Base-by-base conservation (phyloP, 2,113 vertebrate species). In the Micromys minutus region DNA sequence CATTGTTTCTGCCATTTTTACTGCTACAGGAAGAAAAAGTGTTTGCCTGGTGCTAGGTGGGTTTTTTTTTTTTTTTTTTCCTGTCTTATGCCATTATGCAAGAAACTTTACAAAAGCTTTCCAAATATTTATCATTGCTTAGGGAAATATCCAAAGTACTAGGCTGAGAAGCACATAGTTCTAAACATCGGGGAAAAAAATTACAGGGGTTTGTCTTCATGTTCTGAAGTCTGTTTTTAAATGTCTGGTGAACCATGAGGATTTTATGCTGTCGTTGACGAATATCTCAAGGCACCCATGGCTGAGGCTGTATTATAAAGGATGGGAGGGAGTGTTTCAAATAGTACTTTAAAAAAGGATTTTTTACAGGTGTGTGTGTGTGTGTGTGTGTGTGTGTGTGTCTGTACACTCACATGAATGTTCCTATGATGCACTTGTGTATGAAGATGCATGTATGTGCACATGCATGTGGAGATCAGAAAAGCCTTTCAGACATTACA, bases 41-140 rank as follows among this genome's bases (percentile, higher is more conserved):
- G 84, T 93, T 89, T 95, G 93, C 95, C 89, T 80, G 55, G 31
- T 76, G 89, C 67, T 87, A 89, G 92, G 52, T 96, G 61, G 11
- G 67, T 74, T 88, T 75, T 45, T 76, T 94, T 65, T 39, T 52
- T 57, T 88, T 42, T 39, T 76, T 93, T 57, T 39, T 95, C 93
- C 71, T 71, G 76, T 91, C 67, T 95, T 61, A 31, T 2, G 83
- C 69, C 72, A 34, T 97, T 92, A 97, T 22, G 92, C 65, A 91
- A 94, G 94, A 84, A 93, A 96, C 85, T 96, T 95, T 74, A 84
- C 75, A 93, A 93, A 86, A 63, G 93, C 83, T 95, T 96, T 95
- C 94, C 94, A 95, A 95, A 97, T 97, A 97, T 97, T 97, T 96
- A 95, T 96, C 87, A 74, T 65, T 76, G 96, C 95, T 95, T 92